Base-by-base conservation (phyloP, 2,113 vertebrate species). In the Amblyornis subalaris region DNA sequence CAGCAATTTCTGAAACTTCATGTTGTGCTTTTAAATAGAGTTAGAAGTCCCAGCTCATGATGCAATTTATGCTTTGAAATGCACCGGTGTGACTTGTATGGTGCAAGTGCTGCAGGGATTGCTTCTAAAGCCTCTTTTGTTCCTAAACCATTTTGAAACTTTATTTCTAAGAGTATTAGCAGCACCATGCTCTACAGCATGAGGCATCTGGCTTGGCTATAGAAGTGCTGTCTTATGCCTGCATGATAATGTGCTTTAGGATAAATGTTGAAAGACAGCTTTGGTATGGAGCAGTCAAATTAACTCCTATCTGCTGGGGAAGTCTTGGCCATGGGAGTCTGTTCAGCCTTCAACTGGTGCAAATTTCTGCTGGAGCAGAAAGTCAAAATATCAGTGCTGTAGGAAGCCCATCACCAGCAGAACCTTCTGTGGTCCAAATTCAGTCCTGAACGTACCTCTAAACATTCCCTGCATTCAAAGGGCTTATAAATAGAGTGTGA, bases 291-390 rank as follows among this genome's bases (percentile, higher is more conserved):
- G 45, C 50, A 36, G 28, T 79, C 55, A 47, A 14, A 33, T 10
- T 28, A 47, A 38, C 20, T 67, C 17, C 0, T n/a, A 7, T 42
- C 20, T 74, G 0, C 20, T 45, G 18, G 44, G 72, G n/a, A 55
- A 51, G 40, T 48, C 21, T 35, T 58, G 20, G 4, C 1, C 16
- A 4, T 36, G 28, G 44, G 26, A 55, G 4, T 35, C 26, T 74
- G 25, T 35, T 48, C 36, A 47, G 24, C 47, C 55, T 72, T 71
- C 3, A 23, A 11, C 38, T 65, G 42, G 9, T 58, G 9, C 61
- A 65, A 5, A 28, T 31, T 75, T 74, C 21, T 70, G 47, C 75
- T 71, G 80, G 60, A 55, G 84, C 29, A 74, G 31, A 38, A 66
- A 35, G 51, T 58, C 19, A 28, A 12, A 72, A 10, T 55, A 35